Base-by-base conservation (phyloP, 2,888 invertebrate genomes). In the Synanthedon formicaeformis region DNA sequence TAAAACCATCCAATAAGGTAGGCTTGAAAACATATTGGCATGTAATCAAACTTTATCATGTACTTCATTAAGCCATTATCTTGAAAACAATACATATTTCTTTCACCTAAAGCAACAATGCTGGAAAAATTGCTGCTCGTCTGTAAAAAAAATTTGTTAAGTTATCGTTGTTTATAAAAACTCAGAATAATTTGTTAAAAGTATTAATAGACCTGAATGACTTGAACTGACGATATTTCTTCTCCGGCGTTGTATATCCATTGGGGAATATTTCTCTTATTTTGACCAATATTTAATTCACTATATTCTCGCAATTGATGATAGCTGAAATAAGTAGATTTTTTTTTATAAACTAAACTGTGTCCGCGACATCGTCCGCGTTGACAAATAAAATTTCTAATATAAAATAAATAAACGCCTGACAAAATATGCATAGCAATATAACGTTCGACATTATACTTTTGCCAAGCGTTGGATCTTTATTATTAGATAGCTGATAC, bases 171-270 rank as follows among this genome's bases (percentile, higher is more conserved):
- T 34, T 3, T 34, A 34, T 34, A 10, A 34, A 34, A 34, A 34
- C 10, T 10, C 34, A 34, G 34, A 8, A 34, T 10, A 34, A 34
- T 34, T 34, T 34, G 34, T 34, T 34, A 34, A 34, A 34, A 34
- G 8, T 34, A 18, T 45, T 45, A 45, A 45, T 52, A 66, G 34
- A 90, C 84, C 65, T 89, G 88, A 55, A 93, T 88, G 27, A 90
- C 88, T 72, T 90, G 85, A 51, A 95, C 84, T 52, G 90, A 90
- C 50, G 92, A 70, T 11, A 93, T 90, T 66, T 90, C 89, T 79
- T 95, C 95, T 1, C 97, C 97, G 3, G 97, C 82, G 68, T 94
- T 95, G 71, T 92, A 93, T 23, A 82, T 85, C 96, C 96, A 96
- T 66, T 95, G 94, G n/a, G 91, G 89, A 53, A 89, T 83, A 52